Base-by-base conservation (phyloP, 2,113 vertebrate genomes). In the Xyliphius kryptos region DNA sequence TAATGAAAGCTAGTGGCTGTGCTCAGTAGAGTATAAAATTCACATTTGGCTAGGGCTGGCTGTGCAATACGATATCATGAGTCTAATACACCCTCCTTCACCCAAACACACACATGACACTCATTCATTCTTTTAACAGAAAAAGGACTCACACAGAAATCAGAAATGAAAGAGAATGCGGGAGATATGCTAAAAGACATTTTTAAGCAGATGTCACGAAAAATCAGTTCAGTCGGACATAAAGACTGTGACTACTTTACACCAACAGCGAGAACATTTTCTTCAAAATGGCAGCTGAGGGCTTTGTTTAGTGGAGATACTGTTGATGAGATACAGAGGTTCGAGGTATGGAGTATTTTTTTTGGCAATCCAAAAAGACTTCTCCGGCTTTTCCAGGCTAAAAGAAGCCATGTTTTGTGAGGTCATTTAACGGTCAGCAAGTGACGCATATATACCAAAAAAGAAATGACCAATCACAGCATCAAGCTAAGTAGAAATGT, bases 1-100 rank as follows among this genome's bases (percentile, higher is more conserved):
- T 89, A 89, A 92, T 90, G 88, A 90, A 89, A 86, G 81, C 85
- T 82, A 86, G 89, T 82, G 83, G 81, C 86, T 82, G 81, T 76
- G 83, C 82, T 90, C 82, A 85, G 71, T 78, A 80, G 83, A 89
- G 86, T 81, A 88, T 88, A 91, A 88, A 90, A 87, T 89, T 87
- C 81, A 82, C 87, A 86, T 88, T 88, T 76, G 85, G 85, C 80
- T 71, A 66, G 63, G 81, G 78, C 74, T 70, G 85, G 81, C 82
- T 82, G 76, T 61, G 84, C 84, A 91, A 88, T 83, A 74, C 86
- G 85, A 88, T 89, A 88, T 79, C 73, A 92, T 71, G 86, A 87
- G 82, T 68, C 69, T 3, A 67, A 71, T 67, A n/a, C 59, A 1
- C 46, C 53, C 64, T 8, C 9, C 5, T 26, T 52, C 61, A 58